phyloP scores from a whole-genome alignment of 2,113 vertebrate species.

The Craseonycteris thonglongyai region DNA sequence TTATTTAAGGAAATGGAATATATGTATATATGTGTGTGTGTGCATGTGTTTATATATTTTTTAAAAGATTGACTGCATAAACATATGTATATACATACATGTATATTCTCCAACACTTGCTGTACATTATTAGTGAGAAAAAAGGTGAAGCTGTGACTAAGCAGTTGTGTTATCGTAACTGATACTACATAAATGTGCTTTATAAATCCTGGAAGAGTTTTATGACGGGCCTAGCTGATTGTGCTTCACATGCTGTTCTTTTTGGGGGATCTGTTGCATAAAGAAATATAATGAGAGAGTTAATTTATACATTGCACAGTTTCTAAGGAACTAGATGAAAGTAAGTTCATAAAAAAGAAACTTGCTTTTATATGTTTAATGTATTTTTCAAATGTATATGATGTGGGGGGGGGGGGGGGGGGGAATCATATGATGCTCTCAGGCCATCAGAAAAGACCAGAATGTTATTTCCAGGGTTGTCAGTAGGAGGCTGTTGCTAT shows the following conservation, averaged over 20 bases:
- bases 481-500: background rate
- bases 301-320: background rate
- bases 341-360: background rate
- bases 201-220: background rate
- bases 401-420: background rate
- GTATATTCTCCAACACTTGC: background rate
- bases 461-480: background rate
- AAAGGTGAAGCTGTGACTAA: background rate
- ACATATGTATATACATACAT: background rate
- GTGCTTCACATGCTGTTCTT: background rate
- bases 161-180: background rate
- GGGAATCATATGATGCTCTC: background rate
- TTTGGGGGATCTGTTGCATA: background rate
- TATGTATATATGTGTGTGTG: background rate
- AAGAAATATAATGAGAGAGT: background rate
- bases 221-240: background rate
- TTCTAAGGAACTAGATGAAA: slow-evolving; percentile 2
- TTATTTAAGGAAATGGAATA: background rate
- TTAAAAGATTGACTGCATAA: background rate
- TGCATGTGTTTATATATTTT: background rate
- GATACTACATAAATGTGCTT: background rate
- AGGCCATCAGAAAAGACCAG: background rate
- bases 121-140: background rate
- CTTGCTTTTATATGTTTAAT: background rate
- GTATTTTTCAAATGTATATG: background rate